Evolutionary conservation across 2,113 vertebrate genomes (phyloP).

Genomic region (Heterocephalus glaber): DNA sequence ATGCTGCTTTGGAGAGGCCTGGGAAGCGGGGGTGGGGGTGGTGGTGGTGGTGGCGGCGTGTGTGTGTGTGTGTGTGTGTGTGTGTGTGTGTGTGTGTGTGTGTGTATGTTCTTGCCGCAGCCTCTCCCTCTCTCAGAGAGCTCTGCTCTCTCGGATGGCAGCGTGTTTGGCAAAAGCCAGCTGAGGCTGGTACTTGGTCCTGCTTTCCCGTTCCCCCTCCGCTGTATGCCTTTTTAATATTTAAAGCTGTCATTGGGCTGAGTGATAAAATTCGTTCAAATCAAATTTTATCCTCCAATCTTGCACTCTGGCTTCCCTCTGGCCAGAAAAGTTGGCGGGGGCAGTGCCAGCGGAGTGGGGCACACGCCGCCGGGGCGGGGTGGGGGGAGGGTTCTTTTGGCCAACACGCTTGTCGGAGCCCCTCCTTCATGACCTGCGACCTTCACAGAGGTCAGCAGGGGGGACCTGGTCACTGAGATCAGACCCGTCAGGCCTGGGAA

Average conservation of each 20-base stretch:
- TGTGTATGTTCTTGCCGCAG: too few species aligned
- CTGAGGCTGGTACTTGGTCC: conserved; percentile 55
- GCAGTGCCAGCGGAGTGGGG: accelerated
- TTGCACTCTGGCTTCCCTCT: neutral
- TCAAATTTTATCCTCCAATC: conserved; percentile 63
- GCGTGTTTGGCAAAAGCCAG: conserved; percentile 9
- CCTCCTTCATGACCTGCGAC: accelerated
- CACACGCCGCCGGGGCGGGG: accelerated
- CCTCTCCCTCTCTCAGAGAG: neutral
- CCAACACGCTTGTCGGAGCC: accelerated
- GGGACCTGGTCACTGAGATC: neutral
- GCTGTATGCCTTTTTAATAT: conserved; percentile 76
- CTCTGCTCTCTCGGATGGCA: conserved; percentile 36
- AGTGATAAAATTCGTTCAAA: conserved; percentile 66
- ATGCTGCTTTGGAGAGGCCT: conserved; percentile 36
- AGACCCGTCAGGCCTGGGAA: neutral
- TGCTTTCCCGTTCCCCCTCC: conserved; percentile 18
- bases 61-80: too few species aligned
- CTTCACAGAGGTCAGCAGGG: neutral
- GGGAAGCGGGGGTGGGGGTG: neutral
- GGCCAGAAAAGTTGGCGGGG: neutral
- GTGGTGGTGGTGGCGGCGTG: too few species aligned
- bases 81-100: too few species aligned
- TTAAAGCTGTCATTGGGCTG: conserved; percentile 66
- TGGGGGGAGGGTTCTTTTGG: neutral